These are phyloP conservation scores for Drosophila quadrilineata DNA, from an alignment of 1,140 invertebrate species.

Conservation along the genomic window DNA sequence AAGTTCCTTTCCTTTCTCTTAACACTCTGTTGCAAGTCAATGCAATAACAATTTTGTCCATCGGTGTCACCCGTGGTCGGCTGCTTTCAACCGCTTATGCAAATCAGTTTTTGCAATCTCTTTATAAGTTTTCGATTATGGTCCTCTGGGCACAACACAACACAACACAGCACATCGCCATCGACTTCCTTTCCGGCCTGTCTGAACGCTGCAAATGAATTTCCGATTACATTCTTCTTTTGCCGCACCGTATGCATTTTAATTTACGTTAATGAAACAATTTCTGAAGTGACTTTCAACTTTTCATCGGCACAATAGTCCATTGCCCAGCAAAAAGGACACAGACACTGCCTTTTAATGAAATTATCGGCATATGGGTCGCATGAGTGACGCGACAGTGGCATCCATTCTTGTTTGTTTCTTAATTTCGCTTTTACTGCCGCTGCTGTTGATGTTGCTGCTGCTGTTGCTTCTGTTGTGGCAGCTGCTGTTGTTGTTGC, in stretches of 20 bases:
- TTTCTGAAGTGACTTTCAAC: slow-evolving; percentile 35
- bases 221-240: slow-evolving; percentile 69
- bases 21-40: not conserved
- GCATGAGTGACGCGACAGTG: slow-evolving; percentile 50
- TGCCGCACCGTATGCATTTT: slow-evolving; percentile 63
- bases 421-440: slow-evolving; percentile 21
- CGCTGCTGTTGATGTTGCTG: slow-evolving; percentile 3
- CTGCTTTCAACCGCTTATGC: slow-evolving; percentile 65
- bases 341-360: slow-evolving; percentile 48
- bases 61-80: slow-evolving; percentile 39
- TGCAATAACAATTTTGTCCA: not conserved
- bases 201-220: slow-evolving; percentile 51
- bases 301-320: not conserved
- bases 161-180: not conserved
- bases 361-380: slow-evolving; percentile 68
- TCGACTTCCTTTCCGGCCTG: not conserved
- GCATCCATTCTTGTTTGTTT: slow-evolving; percentile 36
- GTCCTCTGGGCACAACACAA: slow-evolving; percentile 31
- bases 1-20: too few relatives aligned
- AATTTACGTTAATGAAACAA: slow-evolving; percentile 77
- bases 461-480: not conserved
- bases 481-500: not conserved
- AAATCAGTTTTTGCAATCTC: slow-evolving; percentile 69
- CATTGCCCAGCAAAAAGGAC: not conserved
- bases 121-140: slow-evolving; percentile 69